A percentile compares a stretch with the other conserved stretches of the same genome.
These are phyloP conservation scores for Hydropsyche tenuis DNA, from an alignment of 1,140 invertebrate species.

Conservation along the genomic window DNA sequence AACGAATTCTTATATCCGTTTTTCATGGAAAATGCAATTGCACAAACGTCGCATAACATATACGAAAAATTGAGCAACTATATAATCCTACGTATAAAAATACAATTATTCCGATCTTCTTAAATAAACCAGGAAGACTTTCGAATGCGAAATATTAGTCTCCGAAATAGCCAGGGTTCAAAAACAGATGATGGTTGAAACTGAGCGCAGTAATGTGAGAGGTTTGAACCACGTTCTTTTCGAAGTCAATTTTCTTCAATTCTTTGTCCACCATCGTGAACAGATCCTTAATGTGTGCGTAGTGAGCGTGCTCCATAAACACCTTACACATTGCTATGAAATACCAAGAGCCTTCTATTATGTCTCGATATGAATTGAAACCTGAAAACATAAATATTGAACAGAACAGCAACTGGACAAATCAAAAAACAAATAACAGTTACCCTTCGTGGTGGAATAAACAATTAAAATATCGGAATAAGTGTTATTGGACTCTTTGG, in stretches of 20 bases:
- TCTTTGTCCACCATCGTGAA: constrained; percentile 67
- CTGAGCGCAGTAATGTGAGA: constrained; percentile 63
- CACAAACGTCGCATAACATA: too few relatives aligned
- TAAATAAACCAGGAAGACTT: too few relatives aligned
- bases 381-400: constrained; percentile 56
- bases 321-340: constrained; percentile 77
- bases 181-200: constrained; percentile 68
- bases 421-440: constrained; percentile 2
- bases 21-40: too few relatives aligned
- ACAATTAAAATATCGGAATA: constrained; percentile 71
- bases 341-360: constrained; percentile 73
- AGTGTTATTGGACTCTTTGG: constrained; percentile 52
- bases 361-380: constrained; percentile 71
- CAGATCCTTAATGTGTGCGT: constrained; percentile 70
- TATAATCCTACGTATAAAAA: too few relatives aligned
- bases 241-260: constrained; percentile 54
- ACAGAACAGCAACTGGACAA: neutral
- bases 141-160: too few relatives aligned
- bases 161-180: constrained; percentile 70
- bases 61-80: too few relatives aligned
- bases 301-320: constrained; percentile 73
- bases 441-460: constrained; percentile 70
- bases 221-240: constrained; percentile 62
- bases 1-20: too few relatives aligned
- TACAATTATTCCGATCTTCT: too few relatives aligned